Evolutionary conservation across 2,113 vertebrate species (phyloP).

Genomic region (Circaetus gallicus): DNA sequence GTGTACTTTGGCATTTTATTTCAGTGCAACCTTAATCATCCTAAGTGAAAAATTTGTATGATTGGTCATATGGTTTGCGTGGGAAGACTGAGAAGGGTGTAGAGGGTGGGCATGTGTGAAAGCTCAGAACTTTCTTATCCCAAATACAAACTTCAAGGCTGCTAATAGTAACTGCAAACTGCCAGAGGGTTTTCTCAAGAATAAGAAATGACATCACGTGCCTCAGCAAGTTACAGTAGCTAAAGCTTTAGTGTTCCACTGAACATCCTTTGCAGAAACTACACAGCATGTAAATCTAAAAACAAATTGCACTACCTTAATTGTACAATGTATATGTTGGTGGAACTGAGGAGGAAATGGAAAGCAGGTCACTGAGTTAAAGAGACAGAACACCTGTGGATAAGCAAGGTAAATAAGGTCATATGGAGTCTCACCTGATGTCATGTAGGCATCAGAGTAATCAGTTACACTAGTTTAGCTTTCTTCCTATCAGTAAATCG

Average conservation of each 20-base stretch:
- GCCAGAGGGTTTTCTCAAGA: conserved; percentile 19
- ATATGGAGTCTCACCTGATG: background rate
- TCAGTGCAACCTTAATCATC: background rate
- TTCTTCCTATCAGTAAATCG: background rate
- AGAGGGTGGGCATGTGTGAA: conserved; percentile 38
- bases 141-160: background rate
- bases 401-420: background rate
- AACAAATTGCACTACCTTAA: background rate
- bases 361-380: background rate
- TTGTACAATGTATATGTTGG: background rate
- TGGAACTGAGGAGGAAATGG: background rate
- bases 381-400: background rate
- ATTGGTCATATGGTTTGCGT: conserved; percentile 51
- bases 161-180: conserved; percentile 41
- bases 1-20: conserved; percentile 16
- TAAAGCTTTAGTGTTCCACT: background rate
- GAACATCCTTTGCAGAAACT: background rate
- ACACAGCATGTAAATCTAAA: background rate
- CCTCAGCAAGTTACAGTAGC: background rate
- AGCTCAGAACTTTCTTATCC: conserved; percentile 46
- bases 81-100: conserved; percentile 36
- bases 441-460: background rate
- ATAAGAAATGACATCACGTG: background rate
- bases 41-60: conserved; percentile 16
- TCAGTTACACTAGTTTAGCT: background rate